Evolutionary conservation across 2,888 invertebrate genomes (phyloP).

Genomic region (Lacanobia wlatinum): DNA sequence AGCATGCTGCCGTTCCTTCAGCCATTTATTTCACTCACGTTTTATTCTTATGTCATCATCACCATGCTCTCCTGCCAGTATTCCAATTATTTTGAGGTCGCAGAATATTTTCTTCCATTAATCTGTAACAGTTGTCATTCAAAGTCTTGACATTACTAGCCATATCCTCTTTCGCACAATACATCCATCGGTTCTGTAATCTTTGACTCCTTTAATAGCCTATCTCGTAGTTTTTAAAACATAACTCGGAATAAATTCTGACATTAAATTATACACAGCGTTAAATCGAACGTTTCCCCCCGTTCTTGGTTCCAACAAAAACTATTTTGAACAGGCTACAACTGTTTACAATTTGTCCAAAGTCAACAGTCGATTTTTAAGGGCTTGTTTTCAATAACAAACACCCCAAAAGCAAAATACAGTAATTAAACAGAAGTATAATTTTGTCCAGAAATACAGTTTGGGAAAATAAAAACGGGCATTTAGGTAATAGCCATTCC

Average conservation of each 20-base stretch:
- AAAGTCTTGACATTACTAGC: no score
- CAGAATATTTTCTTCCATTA: not conserved
- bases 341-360: slow-evolving; percentile 47
- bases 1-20: not conserved
- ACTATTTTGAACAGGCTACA: slow-evolving; percentile 37
- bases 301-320: slow-evolving; percentile 27
- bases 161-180: no score
- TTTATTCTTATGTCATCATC: slow-evolving; percentile 1
- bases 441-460: slow-evolving; percentile 6
- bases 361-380: slow-evolving; percentile 40
- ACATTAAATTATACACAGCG: slow-evolving; percentile 3
- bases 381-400: slow-evolving; percentile 53
- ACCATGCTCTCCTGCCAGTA: not conserved
- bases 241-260: no score
- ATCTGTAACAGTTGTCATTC: no score
- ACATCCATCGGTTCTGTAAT: no score
- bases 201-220: no score
- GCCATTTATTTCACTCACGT: not conserved
- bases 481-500: slow-evolving; percentile 15
- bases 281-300: slow-evolving; percentile 3
- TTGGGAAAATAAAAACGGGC: slow-evolving; percentile 5
- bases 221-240: no score
- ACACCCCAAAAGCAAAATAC: slow-evolving; percentile 22
- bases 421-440: slow-evolving; percentile 43
- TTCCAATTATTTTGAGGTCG: not conserved